Evolutionary conservation across 2,113 vertebrate species (phyloP).

Genomic region (Chionomys nivalis): DNA sequence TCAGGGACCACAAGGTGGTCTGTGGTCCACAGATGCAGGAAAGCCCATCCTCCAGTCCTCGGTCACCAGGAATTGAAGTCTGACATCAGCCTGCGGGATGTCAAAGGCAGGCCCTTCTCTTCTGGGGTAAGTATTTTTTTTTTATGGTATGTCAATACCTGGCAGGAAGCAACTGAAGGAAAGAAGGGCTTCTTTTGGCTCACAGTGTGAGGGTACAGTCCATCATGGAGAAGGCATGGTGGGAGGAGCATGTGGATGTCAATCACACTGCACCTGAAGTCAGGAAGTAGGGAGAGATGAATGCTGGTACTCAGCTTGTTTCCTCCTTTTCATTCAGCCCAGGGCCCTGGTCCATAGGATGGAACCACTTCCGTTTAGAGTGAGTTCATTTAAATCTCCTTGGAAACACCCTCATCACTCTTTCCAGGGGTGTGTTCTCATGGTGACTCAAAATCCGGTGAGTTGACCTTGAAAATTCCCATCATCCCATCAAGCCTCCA

Average conservation of each 20-base stretch:
- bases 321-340: neutral
- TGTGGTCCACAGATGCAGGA: neutral
- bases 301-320: neutral
- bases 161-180: neutral
- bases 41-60: neutral
- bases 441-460: neutral
- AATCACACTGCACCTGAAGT: neutral
- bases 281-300: neutral
- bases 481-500: no score
- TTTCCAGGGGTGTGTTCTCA: neutral
- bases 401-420: neutral
- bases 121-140: neutral
- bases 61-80: neutral
- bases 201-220: neutral
- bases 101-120: neutral
- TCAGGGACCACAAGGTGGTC: neutral
- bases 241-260: neutral
- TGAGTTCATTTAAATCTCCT: neutral
- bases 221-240: neutral
- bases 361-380: neutral
- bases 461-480: neutral
- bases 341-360: neutral
- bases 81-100: neutral
- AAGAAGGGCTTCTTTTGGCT: neutral
- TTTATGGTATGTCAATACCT: neutral